Evolutionary conservation across 1,140 invertebrate genomes (phyloP), one percentile per base, ranked within the genome.

Genomic region (Camponotus pennsylvanicus): DNA sequence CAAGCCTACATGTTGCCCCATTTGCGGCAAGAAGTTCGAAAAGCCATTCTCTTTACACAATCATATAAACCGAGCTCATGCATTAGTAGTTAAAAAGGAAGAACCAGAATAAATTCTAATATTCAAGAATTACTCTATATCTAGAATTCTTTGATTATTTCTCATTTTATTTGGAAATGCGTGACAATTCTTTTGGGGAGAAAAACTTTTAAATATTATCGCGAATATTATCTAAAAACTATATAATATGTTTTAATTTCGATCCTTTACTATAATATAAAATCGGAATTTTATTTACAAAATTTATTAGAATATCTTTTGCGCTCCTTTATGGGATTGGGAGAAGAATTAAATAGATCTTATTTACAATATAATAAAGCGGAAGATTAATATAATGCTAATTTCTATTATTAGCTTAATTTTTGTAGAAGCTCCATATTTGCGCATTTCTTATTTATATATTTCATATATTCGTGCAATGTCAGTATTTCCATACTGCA

Each of bases 11-110:
- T 87, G 55, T 6, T 91, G 89, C 21, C 63, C 59, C 1, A 76
- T 78, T 27, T 89, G 90, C 34, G 90, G 77, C 69, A 80, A 88
- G n/a, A 82, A 85, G 18, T 91, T 91, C 21, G 61, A 59, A 0
- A 91, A 88, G 18, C 67, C 21, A 13, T 11, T 83, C 2, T 86
- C 59, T 15, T 37, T 85, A 32, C 67, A 67, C 18, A 55, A 61
- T 11, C 88, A 91, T 64, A 73, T 91, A 57, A 85, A 88, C 27
- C 34, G 75, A 9, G 69, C 32, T n/a, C 89, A 90, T 45, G 37
- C 80, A 11, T 27, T 40, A 40, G 32, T 66, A 55, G 1, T 42
- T 8, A 77, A 57, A 77, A n/a, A 27, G 42, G 32, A 42, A 27
- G 27, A 45, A 32, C 18, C 21, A 15, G 1, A 40, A 13, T 21